Percentiles rank a stretch among this genome's conserved stretches.
Evolutionary conservation across 2,888 invertebrate genomes (phyloP).

Genomic region (Pseudoips prasinana): DNA sequence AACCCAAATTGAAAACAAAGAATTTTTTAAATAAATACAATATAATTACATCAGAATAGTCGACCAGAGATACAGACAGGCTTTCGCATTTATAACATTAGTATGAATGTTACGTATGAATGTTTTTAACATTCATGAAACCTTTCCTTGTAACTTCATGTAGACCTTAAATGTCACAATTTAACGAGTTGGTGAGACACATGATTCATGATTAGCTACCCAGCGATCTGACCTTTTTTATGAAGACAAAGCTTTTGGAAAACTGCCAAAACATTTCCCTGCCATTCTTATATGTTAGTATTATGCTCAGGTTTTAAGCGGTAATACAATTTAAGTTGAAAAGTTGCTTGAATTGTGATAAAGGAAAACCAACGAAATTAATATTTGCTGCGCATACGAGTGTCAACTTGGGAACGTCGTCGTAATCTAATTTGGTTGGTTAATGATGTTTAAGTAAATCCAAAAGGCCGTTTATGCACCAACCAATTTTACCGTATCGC

Average conservation of each 20-base stretch:
- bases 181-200: constrained; percentile 9
- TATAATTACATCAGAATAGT: too few relatives aligned
- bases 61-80: too few relatives aligned
- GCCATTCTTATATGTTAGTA: constrained; percentile 6
- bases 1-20: too few relatives aligned
- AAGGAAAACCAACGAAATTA: too few relatives aligned
- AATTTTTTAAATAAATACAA: too few relatives aligned
- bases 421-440: constrained; percentile 36
- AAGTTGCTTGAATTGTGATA: too few relatives aligned
- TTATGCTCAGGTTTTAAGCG: constrained; percentile 2
- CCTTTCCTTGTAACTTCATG: too few relatives aligned
- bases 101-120: too few relatives aligned
- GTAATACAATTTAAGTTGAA: too few relatives aligned
- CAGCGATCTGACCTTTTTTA: constrained; percentile 3
- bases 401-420: background rate
- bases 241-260: constrained; percentile 15
- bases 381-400: background rate
- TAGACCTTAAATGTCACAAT: constrained; percentile 2
- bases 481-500: too few relatives aligned
- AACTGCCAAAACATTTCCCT: constrained; percentile 11
- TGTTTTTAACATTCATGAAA: too few relatives aligned
- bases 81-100: too few relatives aligned
- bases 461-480: constrained; percentile 31
- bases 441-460: constrained; percentile 34
- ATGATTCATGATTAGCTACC: constrained; percentile 9